phyloP scores from a whole-genome alignment of 2,888 invertebrate genomes.

The Protodeltote pygarga region DNA sequence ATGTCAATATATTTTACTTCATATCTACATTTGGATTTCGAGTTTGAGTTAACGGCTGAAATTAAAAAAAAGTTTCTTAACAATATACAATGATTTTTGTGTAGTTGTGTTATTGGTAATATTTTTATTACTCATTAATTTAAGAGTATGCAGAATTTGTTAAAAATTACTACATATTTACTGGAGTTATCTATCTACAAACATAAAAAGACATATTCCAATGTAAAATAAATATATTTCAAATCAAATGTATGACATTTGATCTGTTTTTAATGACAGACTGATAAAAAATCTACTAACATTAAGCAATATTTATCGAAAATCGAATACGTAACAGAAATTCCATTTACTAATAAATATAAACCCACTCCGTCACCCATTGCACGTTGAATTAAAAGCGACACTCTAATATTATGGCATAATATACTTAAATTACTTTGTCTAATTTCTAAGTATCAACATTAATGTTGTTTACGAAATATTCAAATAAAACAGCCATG shows the following conservation, averaged over 20 bases:
- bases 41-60: conserved; percentile 78
- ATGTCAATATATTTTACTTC: conserved; percentile 87
- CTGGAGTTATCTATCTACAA: conserved; percentile 84
- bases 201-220: conserved; percentile 85
- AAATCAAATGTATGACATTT: conserved; percentile 87
- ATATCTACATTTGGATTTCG: conserved; percentile 82
- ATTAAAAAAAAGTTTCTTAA: conserved; percentile 78
- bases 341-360: conserved; percentile 77
- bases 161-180: conserved; percentile 71
- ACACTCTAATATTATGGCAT: conserved; percentile 46
- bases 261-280: conserved; percentile 83
- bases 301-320: conserved; percentile 85
- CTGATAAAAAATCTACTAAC: conserved; percentile 86
- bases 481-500: conserved; percentile 53
- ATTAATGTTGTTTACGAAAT: conserved; percentile 35
- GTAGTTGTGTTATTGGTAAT: conserved; percentile 62
- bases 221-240: conserved; percentile 87
- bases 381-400: conserved; percentile 62
- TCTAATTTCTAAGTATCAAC: conserved; percentile 31
- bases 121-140: conserved; percentile 57
- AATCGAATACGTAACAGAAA: conserved; percentile 83
- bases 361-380: conserved; percentile 65
- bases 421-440: conserved; percentile 35
- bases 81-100: conserved; percentile 76
- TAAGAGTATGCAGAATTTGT: conserved; percentile 65